These are phyloP conservation scores for Bombylius discolor DNA, from an alignment of 2,888 invertebrate species.

Conservation along the genomic window DNA sequence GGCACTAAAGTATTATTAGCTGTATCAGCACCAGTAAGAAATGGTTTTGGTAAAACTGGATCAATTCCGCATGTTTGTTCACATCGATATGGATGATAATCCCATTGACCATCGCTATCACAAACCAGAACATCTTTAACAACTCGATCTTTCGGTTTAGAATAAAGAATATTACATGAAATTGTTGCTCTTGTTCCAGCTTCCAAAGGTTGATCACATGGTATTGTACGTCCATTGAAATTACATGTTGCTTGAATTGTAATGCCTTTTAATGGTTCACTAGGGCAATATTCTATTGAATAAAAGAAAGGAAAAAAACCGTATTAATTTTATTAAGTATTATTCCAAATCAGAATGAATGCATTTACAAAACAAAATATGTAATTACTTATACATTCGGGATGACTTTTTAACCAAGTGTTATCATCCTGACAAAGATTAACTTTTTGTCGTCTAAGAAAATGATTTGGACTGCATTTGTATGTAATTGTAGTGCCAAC, in stretches of 20 bases:
- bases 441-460: neutral
- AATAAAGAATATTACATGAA: slow-evolving; percentile 9
- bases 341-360: neutral
- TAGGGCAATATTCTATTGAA: neutral
- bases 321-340: too few relatives aligned
- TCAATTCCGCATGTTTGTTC: slow-evolving; percentile 21
- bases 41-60: slow-evolving; percentile 4
- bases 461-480: neutral
- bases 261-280: neutral
- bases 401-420: neutral
- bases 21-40: slow-evolving; percentile 8
- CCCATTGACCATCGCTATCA: slow-evolving; percentile 21
- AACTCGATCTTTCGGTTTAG: neutral
- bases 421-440: neutral
- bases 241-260: slow-evolving; percentile 11
- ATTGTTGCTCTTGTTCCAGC: slow-evolving; percentile 15
- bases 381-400: slow-evolving; percentile 6
- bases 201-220: slow-evolving; percentile 10
- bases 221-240: slow-evolving; percentile 4
- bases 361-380: too few relatives aligned
- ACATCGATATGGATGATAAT: slow-evolving; percentile 18
- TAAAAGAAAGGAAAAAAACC: too few relatives aligned
- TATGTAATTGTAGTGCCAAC: neutral
- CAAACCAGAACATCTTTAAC: slow-evolving; percentile 14
- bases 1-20: slow-evolving; percentile 17